Evolutionary conservation across 1,140 invertebrate species (phyloP).

Genomic region (Cephus cinctus): DNA sequence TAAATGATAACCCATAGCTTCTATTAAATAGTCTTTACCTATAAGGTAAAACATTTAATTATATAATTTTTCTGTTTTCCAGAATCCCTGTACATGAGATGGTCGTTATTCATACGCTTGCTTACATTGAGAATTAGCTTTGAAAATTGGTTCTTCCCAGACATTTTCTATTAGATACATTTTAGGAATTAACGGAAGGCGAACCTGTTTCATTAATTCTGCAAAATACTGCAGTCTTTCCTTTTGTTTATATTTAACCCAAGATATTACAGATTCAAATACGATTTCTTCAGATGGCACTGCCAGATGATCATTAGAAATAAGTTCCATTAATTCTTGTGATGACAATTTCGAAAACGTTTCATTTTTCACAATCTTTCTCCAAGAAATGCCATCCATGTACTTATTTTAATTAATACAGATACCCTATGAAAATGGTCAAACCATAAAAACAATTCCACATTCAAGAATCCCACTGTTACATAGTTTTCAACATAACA

Average conservation of each 20-base stretch:
- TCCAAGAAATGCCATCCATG: slow-evolving; percentile 56
- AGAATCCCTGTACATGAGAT: too few species aligned
- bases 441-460: too few species aligned
- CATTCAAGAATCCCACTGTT: too few species aligned
- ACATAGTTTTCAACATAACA: too few species aligned
- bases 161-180: slow-evolving; percentile 88
- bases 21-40: slow-evolving; percentile 90
- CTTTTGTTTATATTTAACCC: slow-evolving; percentile 78
- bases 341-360: slow-evolving; percentile 85
- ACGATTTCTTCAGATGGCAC: slow-evolving; percentile 91
- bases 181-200: slow-evolving; percentile 84
- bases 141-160: slow-evolving; percentile 85
- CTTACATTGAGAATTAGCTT: slow-evolving; percentile 78
- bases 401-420: too few species aligned
- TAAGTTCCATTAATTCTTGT: slow-evolving; percentile 79
- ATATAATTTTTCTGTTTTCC: too few species aligned
- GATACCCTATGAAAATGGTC: too few species aligned
- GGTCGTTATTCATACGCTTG: too few species aligned
- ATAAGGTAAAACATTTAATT: slow-evolving; percentile 22
- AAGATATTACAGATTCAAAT: slow-evolving; percentile 84
- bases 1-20: slow-evolving; percentile 94
- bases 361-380: slow-evolving; percentile 90
- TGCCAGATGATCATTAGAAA: slow-evolving; percentile 85
- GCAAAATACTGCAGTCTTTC: slow-evolving; percentile 70
- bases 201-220: slow-evolving; percentile 87